Base-by-base conservation (phyloP, 2,888 invertebrate genomes). In the Limnephilus rhombicus region DNA sequence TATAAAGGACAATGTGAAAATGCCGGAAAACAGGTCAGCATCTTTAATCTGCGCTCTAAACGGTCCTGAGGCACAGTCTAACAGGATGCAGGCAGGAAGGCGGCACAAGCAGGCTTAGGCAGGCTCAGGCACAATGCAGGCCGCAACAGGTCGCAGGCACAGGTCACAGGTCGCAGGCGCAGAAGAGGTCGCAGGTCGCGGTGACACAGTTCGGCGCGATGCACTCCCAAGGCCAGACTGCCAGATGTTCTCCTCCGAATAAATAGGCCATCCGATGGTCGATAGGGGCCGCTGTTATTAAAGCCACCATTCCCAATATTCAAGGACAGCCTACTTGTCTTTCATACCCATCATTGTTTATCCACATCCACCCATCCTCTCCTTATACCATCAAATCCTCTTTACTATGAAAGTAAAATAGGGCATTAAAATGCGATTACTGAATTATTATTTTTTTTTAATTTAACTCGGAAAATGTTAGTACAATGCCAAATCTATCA, bases 191-290 rank as follows among this genome's bases (percentile, higher is more conserved):
- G 41, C 85, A 85, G 41, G n/a, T 41, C 37, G 24, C 31, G 83
- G 34, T 83, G 85, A 24, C 37, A 85, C 85, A 85, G 85, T 37
- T 85, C 41, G 45, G 41, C 45, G 37, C 85, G 37, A 7, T 41
- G 85, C 85, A 29, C 24, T n/a, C 85, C 85, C 85, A n/a, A 85
- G 85, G 85, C 45, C 85, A 41, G 41, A 45, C 37, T 41, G 85
- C 83, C 37, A 41, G 85, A 85, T 85, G 85, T 45, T 41, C 85
- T 41, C 11, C 15, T 45, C 41, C 45, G 83, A 83, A 34, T 85
- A 85, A 85, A 88, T 88, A 37, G 88, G 68, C 68, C 88, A 68
- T 29, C 68, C 68, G 37, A 29, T 68, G 88, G 68, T 88, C 88
- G 88, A 88, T 80, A 88, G 31, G 88, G 88, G 88, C 68, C 88